Evolutionary conservation across 1,140 invertebrate species (phyloP), one percentile per base, ranked within the genome.

Genomic region (Episyrphus balteatus): DNA sequence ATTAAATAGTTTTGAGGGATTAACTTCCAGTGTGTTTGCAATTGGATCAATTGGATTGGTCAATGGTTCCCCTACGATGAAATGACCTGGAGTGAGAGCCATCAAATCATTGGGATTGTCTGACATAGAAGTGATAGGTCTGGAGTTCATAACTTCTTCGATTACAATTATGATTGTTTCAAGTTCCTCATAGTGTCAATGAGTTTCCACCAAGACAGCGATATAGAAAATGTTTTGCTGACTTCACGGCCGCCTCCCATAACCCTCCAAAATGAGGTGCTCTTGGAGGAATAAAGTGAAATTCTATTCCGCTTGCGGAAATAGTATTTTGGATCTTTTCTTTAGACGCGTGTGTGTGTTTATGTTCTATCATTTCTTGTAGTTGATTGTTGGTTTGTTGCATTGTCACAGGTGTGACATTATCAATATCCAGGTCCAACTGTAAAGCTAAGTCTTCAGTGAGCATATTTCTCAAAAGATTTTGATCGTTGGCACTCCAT

Each of bases 31-130:
- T 15, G 15, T 2, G 5, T 3, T 3, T 9, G 8, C 3, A 2
- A 8, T 2, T 6, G 19, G 46, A 34, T 63, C 57, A 15, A 48
- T 40, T 12, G 54, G 1, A 2, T 53, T 33, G 9, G 41, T 56
- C 14, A 66, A n/a, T 5, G 59, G 54, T n/a, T 53, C 37, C 8
- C 61, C 62, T 47, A 60, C 65, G 1, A 68, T 37, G 46, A 62
- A 67, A 56, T 68, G 62, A 10, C 58, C 59, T 10, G 66, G 61
- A 12, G 65, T 62, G 1, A 66, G 40, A 13, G 51, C 44, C 3
- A 8, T 8, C 21, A 26, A 8, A 26, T 26, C 21, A 17, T 51
- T 49, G 13, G 57, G 53, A 44, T 62, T 36, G 12, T 50, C 47
- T 18, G 56, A 56, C 1, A 68, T 15, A 15, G 53, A 44, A 8